These are phyloP conservation scores for Alaudala cheleensis DNA, from an alignment of 2,113 vertebrate genomes.

Conservation along the genomic window DNA sequence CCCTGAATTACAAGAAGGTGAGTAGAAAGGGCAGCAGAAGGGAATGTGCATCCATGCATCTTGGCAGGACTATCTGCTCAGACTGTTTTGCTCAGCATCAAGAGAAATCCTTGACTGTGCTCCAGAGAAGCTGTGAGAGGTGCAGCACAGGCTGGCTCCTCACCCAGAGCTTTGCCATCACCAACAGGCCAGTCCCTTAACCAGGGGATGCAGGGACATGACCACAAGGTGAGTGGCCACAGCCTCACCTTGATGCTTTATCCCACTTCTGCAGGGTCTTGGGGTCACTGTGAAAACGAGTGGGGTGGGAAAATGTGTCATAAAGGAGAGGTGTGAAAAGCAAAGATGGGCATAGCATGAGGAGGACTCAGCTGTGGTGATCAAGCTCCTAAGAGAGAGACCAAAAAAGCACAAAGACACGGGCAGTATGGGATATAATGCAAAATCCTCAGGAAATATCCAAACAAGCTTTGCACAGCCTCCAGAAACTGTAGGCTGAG, in stretches of 20 bases:
- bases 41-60: background rate
- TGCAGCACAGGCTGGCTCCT: background rate
- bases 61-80: background rate
- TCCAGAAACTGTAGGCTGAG: slow-evolving; percentile 3
- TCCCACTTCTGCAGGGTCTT: background rate
- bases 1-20: background rate
- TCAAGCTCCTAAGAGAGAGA: background rate
- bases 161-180: background rate
- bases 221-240: background rate
- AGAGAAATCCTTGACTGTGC: background rate
- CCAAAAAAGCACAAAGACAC: background rate
- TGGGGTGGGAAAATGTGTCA: background rate
- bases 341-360: rapidly evolving
- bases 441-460: background rate
- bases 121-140: background rate
- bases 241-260: background rate
- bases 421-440: background rate
- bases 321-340: background rate
- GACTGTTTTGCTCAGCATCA: background rate
- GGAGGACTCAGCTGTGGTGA: background rate
- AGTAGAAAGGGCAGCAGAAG: background rate
- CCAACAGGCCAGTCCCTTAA: background rate
- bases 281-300: background rate
- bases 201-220: background rate
- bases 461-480: background rate